Evolutionary conservation across 2,797 vertebrate species (phyloP).

Genomic region (Lophotriccus pileatus): DNA sequence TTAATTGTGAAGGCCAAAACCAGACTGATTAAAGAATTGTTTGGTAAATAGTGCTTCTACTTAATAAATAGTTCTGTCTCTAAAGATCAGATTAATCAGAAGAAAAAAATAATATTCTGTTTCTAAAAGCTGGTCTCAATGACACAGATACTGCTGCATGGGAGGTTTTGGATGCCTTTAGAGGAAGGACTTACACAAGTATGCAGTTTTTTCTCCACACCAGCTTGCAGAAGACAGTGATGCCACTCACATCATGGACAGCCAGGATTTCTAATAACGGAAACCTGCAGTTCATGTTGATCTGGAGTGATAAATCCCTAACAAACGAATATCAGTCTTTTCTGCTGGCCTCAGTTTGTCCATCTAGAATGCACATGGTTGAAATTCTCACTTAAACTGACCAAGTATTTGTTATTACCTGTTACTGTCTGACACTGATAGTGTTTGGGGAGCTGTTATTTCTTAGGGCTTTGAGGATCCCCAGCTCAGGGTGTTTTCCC

Average conservation of each 20-base stretch:
- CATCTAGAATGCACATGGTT: not conserved
- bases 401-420: not conserved
- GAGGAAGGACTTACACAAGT: accelerated
- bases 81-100: not conserved
- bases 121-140: not conserved
- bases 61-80: not conserved
- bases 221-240: not conserved
- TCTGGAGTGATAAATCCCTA: not conserved
- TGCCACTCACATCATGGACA: not conserved
- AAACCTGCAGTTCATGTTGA: not conserved
- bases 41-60: not conserved
- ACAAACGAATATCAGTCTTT: not conserved
- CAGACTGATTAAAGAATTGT: not conserved
- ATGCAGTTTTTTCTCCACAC: not conserved
- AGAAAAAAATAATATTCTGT: not conserved
- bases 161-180: not conserved
- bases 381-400: not conserved
- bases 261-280: not conserved
- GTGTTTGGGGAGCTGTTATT: not conserved
- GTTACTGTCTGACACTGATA: not conserved
- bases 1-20: not conserved
- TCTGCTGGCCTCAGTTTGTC: not conserved
- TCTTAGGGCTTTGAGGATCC: not conserved
- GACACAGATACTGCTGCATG: not conserved
- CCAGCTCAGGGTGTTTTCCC: no score